Conservation (phyloP, 1,140 invertebrate species). For the Araneus ventricosus region DNA sequence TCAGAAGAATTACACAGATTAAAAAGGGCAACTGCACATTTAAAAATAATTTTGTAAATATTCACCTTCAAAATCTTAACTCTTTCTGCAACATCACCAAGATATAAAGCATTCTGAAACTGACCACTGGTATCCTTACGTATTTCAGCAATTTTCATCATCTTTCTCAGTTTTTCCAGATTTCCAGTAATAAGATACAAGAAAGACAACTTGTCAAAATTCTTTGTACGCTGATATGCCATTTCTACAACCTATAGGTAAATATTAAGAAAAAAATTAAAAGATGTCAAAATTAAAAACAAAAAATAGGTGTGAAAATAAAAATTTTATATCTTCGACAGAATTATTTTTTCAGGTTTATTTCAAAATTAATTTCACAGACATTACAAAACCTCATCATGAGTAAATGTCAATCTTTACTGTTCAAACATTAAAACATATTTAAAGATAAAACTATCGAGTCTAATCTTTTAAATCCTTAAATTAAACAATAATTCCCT, state of each 20-base stretch:
- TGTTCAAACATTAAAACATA: background rate
- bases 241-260: constrained; percentile 90
- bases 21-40: too few relatives aligned
- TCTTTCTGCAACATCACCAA: constrained; percentile 95
- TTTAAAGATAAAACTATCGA: background rate
- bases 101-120: constrained; percentile 94
- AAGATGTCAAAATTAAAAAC: background rate
- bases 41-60: too few relatives aligned
- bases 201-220: constrained; percentile 99
- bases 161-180: constrained; percentile 97
- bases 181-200: constrained; percentile 99
- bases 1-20: too few relatives aligned
- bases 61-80: constrained; percentile 92
- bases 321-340: background rate
- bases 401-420: too few relatives aligned
- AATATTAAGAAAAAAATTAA: background rate
- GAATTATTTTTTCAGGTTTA: too few relatives aligned
- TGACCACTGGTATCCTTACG: constrained; percentile 97
- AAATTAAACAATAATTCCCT: too few relatives aligned
- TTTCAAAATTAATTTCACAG: too few relatives aligned
- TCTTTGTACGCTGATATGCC: constrained; percentile 99
- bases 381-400: too few relatives aligned
- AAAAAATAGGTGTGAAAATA: background rate
- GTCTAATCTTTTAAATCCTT: too few relatives aligned
- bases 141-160: constrained; percentile 99